Conservation (phyloP, 2,113 vertebrate species). For the Speoplatyrhinus poulsoni region DNA sequence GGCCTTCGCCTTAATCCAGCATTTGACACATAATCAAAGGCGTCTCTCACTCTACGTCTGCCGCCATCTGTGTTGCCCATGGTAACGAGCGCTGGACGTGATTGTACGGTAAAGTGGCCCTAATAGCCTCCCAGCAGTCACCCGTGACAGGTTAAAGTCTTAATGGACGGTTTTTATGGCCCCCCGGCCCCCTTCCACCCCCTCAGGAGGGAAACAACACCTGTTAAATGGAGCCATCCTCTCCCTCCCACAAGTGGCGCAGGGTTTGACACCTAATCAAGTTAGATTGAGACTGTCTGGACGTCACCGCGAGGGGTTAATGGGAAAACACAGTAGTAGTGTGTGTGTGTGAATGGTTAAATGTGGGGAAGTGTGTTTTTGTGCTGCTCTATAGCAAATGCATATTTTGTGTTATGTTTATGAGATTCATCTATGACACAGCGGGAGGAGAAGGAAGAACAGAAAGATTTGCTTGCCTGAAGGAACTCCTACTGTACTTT, state of each 20-base stretch:
- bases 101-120: slow-evolving; percentile 72
- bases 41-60: slow-evolving; percentile 37
- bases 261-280: slow-evolving; percentile 46
- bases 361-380: slow-evolving; percentile 28
- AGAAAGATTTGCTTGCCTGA: slow-evolving; percentile 49
- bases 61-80: slow-evolving; percentile 56
- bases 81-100: slow-evolving; percentile 65
- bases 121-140: slow-evolving; percentile 75
- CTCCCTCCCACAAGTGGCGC: slow-evolving; percentile 53
- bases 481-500: slow-evolving; percentile 53
- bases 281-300: slow-evolving; percentile 58
- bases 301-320: slow-evolving; percentile 54
- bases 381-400: slow-evolving; percentile 53
- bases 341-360: slow-evolving; percentile 37
- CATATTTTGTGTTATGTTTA: slow-evolving; percentile 3
- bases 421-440: slow-evolving; percentile 54
- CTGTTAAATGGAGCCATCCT: slow-evolving; percentile 68
- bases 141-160: slow-evolving; percentile 76
- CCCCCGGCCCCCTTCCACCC: slow-evolving; percentile 31
- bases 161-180: slow-evolving; percentile 73
- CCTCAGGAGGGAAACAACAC: slow-evolving; percentile 65
- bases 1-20: slow-evolving; percentile 2
- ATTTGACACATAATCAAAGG: slow-evolving; percentile 40
- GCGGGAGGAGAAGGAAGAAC: slow-evolving; percentile 46
- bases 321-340: slow-evolving; percentile 52